phyloP scores from a whole-genome alignment of 2,113 vertebrate species.

The Sylvietta virens region DNA sequence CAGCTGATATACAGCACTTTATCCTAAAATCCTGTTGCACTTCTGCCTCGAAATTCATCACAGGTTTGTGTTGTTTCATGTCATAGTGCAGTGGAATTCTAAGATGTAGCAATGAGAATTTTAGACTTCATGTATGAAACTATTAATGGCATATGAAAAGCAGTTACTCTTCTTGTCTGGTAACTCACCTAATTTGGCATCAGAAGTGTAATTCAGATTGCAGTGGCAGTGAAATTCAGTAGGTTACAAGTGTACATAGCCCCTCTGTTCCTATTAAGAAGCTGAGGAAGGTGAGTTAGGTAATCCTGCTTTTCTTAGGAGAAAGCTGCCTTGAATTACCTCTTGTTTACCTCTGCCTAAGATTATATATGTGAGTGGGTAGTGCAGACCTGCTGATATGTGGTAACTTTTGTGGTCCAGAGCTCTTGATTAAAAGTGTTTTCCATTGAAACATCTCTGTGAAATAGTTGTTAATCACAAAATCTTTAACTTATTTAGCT shows the following conservation, averaged over 20 bases:
- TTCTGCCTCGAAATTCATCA: not conserved
- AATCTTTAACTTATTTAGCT: not conserved
- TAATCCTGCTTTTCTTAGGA: not conserved
- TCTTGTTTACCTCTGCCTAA: accelerated
- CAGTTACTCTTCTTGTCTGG: not conserved
- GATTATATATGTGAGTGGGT: not conserved
- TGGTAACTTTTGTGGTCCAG: not conserved
- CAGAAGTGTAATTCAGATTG: not conserved
- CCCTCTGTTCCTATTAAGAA: not conserved
- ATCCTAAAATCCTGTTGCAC: not conserved
- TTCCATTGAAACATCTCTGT: not conserved
- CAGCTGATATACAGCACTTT: not conserved
- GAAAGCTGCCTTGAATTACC: not conserved
- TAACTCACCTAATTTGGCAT: not conserved
- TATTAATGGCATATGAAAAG: not conserved
- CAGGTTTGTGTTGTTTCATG: not conserved
- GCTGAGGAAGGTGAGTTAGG: not conserved
- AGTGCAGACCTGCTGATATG: not conserved
- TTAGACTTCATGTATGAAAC: not conserved
- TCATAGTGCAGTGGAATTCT: not conserved
- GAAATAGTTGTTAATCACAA: not conserved
- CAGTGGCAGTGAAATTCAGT: not conserved
- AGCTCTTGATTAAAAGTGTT: not conserved
- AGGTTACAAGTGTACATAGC: not conserved
- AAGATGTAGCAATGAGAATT: not conserved